Evolutionary conservation across 1,140 invertebrate genomes (phyloP).

Genomic region (Drosophila micromelanica): DNA sequence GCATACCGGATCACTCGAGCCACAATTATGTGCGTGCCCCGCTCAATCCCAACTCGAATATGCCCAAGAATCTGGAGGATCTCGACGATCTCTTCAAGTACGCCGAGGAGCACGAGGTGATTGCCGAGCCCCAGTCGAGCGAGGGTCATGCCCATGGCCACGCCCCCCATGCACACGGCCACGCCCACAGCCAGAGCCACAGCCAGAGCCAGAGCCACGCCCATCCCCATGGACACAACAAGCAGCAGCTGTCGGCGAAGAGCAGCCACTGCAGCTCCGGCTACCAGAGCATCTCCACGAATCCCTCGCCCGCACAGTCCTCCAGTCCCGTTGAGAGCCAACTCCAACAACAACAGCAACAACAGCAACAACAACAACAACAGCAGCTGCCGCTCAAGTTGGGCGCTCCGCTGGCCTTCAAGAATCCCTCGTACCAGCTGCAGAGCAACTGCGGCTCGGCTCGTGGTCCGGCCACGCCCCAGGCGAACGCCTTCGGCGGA

Average conservation of each 20-base stretch:
- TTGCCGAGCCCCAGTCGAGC: constrained; percentile 72
- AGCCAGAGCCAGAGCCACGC: constrained; percentile 63
- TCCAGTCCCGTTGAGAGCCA: constrained; percentile 92
- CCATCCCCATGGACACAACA: constrained; percentile 45
- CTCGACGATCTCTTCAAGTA: constrained; percentile 89
- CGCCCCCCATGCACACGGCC: constrained; percentile 46
- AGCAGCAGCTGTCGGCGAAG: constrained; percentile 86
- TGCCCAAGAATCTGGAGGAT: constrained; percentile 88
- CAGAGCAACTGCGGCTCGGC: constrained; percentile 71
- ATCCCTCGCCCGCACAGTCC: constrained; percentile 91
- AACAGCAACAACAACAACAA: constrained; percentile 86
- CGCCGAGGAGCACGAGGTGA: constrained; percentile 87
- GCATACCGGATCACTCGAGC: constrained; percentile 81
- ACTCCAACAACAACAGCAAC: constrained; percentile 86
- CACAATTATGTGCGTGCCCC: constrained; percentile 83
- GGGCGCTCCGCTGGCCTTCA: constrained; percentile 90
- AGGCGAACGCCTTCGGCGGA: constrained; percentile 37
- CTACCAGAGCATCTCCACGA: constrained; percentile 94
- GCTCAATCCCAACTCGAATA: constrained; percentile 83
- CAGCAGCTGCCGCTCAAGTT: constrained; percentile 86
- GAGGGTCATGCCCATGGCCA: constrained; percentile 76
- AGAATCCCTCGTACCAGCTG: constrained; percentile 94
- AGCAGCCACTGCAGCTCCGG: constrained; percentile 93
- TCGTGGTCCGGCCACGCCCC: constrained; percentile 26
- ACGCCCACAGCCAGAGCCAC: constrained; percentile 7